Base-by-base conservation (phyloP, 2,797 vertebrate species). In the Mastacembelus armatus region DNA sequence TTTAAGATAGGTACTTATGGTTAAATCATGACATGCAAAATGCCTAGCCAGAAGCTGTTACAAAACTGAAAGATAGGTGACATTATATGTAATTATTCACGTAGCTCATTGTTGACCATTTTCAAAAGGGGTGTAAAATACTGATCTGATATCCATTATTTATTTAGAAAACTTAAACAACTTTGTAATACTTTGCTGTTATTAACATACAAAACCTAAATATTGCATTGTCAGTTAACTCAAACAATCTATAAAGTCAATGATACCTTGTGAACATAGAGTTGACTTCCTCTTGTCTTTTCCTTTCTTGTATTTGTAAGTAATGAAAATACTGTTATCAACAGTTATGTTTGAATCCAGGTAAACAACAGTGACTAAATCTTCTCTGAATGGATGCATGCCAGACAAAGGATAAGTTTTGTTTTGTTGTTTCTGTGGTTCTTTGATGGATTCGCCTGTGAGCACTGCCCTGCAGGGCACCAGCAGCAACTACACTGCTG, bases 391-490 rank as follows among this genome's bases (percentile, higher is more conserved):
- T 44, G 36, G 27, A 63, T 39, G 67, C 10, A 40, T 27, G 43
- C 67, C 55, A 77, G 26, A 40, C 16, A n/a, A 85, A 85, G 87
- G 77, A 93, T 91, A 92, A 81, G 40, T 78, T 68, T 77, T 57
- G 52, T 62, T 49, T 55, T 50, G 69, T 77, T 79, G 78, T 74
- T 83, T 51, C 73, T 77, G 80, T 55, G 65, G 74, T 56, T 76
- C 73, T 29, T 65, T 36, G 3, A 94, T 93, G 94, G 93, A 94
- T 85, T 47, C 55, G 24, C 43, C 84, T n/a, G 83, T 84, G 57
- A 91, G 82, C 44, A 66, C 75, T 4, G 84, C 89, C 47, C 83
- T 90, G 58, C 83, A 65, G 74, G 81, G 80, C 57, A 50, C 66
- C 81, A 57, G 50, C 45, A 43, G 16, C 63, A 83, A 82, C 82